A percentile compares a stretch with the other conserved stretches of the same genome.
Conservation (phyloP, 2,888 invertebrate species). For the Pantelozetes paolii region DNA sequence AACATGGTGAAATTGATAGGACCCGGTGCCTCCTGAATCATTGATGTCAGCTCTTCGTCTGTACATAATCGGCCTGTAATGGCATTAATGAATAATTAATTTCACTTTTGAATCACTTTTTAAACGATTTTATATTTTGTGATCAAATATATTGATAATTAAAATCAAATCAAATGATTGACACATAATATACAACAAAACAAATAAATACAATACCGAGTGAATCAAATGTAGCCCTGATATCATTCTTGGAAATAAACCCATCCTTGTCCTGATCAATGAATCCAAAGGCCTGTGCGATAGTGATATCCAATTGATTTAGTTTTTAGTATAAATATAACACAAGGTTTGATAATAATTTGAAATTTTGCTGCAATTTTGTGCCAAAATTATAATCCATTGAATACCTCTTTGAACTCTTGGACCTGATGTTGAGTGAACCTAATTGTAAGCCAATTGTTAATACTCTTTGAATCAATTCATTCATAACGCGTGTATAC, state of each 20-base stretch:
- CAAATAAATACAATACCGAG: no score
- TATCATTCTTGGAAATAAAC: constrained; percentile 61
- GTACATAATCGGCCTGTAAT: constrained; percentile 72
- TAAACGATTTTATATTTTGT: no score
- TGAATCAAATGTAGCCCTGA: constrained; percentile 74
- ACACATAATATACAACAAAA: no score
- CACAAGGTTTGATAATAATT: neutral
- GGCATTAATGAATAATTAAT: neutral
- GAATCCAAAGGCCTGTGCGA: constrained; percentile 76
- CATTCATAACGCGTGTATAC: no score
- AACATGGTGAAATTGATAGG: constrained; percentile 94
- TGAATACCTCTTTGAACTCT: constrained; percentile 77
- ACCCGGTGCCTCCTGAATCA: constrained; percentile 80
- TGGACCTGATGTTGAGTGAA: constrained; percentile 93
- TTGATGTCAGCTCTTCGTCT: constrained; percentile 85
- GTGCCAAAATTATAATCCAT: neutral
- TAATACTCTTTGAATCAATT: no score
- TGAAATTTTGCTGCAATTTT: neutral
- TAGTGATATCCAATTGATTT: neutral
- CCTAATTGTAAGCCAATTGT: no score
- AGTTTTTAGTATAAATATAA: neutral
- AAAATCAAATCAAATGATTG: no score
- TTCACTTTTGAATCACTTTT: no score
- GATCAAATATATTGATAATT: no score
- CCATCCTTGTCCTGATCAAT: constrained; percentile 96